Base-by-base conservation (phyloP, 2,888 invertebrate species). In the Coremacera marginata region DNA sequence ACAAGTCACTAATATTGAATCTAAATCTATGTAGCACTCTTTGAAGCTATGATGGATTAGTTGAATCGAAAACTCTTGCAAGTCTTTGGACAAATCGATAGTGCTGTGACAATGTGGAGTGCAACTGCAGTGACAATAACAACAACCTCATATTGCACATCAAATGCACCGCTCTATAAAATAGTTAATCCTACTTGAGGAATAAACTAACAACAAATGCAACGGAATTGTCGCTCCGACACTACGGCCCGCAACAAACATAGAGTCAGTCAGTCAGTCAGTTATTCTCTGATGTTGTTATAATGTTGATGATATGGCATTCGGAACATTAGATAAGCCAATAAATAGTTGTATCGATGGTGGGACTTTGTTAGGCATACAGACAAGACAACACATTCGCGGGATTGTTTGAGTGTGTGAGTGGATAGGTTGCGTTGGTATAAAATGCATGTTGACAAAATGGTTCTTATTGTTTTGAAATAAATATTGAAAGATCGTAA, bases 121-220 rank as follows among this genome's bases (percentile, higher is more conserved):
- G 49, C 9, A 16, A 25, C 14, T 19, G 31, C 19, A 22, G 67
- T 49, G 5, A 31, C 14, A 22, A 34, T 34, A 63, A 65, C 14
- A 65, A 34, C 44, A 27, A 8, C 49, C 2, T 25, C 68, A 19
- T 8, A 1, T 57, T 22, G 52, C 77, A 83, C 81, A 83, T 85
- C 84, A 85, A 85, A 84, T 80, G 82, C 78, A 80, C 84, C 84
- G 83, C 84, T 78, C 81, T 80, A 84, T 83, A 84, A 84, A 86
- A 83, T 78, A 77, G 80, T 81, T 88, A 88, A 88, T 88, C 87
- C 88, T 84, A 83, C 85, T 88, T 88, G 87, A 88, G 88, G 85
- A 86, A 82, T 85, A 82, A 85, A 85, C 85, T 83, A 88, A 86
- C 82, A 85, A 70, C 68, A 78, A 76, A 73, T 73, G 73, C 73